Evolutionary conservation across 2,888 invertebrate genomes (phyloP), one percentile per base, ranked within the genome.

Genomic region (Epistrophe grossulariae): DNA sequence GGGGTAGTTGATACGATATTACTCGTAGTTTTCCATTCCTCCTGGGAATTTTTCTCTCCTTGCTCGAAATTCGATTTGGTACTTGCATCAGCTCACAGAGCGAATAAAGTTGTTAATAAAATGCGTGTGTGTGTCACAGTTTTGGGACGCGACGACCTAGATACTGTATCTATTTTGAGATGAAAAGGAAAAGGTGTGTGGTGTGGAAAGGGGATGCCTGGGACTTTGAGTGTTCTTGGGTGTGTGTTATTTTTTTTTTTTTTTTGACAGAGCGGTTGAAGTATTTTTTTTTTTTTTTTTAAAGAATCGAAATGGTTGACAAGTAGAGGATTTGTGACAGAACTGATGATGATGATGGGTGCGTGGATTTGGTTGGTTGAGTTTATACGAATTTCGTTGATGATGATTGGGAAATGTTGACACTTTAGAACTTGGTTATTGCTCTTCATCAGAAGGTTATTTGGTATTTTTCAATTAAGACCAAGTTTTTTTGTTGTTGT

Each of bases 81-180:
- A 13, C n/a, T 19, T 59, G 59, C 59, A 59, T 59, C 35, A 59
- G 28, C 28, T 45, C 45, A n/a, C n/a, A 64, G 64, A 24, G 55
- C 55, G 24, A 55, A 70, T 55, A 40, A 43, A 70, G 35, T 66
- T 66, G 71, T 64, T 66, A 57, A 81, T 50, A 72, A 62, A 79
- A 62, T 76, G 76, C 74, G 73, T 73, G 73, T 55, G 73, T 55
- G 66, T 62, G 64, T 55, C 64, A 40, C 57, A 73, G 31, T 68
- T 72, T 77, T 35, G 72, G 57, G 70, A 70, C 70, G 31, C 59
- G 15, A 55, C 79, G 87, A 87, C 87, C 87, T 79, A 87, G 87
- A 87, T 87, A 83, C 45, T 50, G 68, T 62, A 50, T 87, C 87
- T 87, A 87, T 87, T 87, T 87, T 87, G 17, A 60, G 87, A 62